Evolutionary conservation across 1,140 invertebrate species (phyloP), one percentile per base, ranked within the genome.

Genomic region (Carposina sasakii): DNA sequence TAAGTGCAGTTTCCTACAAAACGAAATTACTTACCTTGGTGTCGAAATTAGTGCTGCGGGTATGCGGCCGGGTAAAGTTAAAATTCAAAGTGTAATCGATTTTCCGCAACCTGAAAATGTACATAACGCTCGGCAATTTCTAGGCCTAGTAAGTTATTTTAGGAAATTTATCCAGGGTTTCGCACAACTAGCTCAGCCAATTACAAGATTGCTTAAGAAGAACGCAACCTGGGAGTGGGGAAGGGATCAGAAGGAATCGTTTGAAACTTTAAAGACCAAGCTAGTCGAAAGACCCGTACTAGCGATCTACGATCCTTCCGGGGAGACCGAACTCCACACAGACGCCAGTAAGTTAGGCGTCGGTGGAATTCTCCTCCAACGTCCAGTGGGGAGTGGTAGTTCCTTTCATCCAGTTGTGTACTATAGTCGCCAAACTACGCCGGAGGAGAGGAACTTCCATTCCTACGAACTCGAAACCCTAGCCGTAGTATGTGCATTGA

Each of bases 381-480:
- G 34, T 6, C 21, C 34, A 24, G 17, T 45, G 2, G 48, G 58
- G 56, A 36, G 21, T 17, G 51, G n/a, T n/a, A n/a, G 60, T 41
- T 28, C 43, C n/a, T 54, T 70, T n/a, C 51, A 61, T 13, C 69
- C 67, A 12, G 41, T 71, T 1, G 55, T 48, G 17, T 72, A 62
- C 43, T 67, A 53, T 52, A 70, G 52, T 48, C 28, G 52, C 21
- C 33, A 56, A 23, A 70, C 65, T 3, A 62, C 50, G 1, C 30
- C 48, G 4, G 41, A 57, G 16, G 66, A 73, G 36, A 42, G 48
- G 8, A 56, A 58, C 19, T 71, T 65, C 47, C 60, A 66, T 31
- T 53, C 26, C 3, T 71, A 59, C 45, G 71, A 76, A 53, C 45
- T 73, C 13, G 70, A 71, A 40, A 60, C 63, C 0, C 46, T 71